These are phyloP conservation scores for Amiota communis DNA, from an alignment of 2,888 invertebrate genomes.

Conservation along the genomic window DNA sequence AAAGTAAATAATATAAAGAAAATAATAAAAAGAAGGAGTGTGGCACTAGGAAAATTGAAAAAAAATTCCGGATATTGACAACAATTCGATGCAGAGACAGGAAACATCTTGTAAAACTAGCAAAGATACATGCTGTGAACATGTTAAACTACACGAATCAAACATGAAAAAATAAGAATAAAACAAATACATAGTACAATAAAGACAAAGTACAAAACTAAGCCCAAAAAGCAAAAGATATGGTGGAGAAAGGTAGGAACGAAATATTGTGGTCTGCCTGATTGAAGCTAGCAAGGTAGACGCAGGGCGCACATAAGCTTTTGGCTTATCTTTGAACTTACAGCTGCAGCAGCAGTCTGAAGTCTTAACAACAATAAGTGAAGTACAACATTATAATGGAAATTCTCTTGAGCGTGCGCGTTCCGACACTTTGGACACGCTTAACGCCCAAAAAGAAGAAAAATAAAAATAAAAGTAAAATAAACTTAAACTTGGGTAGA, in stretches of 20 bases:
- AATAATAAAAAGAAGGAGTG: conserved; percentile 3
- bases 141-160: conserved; percentile 53
- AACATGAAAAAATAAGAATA: conserved; percentile 13
- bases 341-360: conserved; percentile 30
- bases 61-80: conserved; percentile 67
- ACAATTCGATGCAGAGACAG: conserved; percentile 73
- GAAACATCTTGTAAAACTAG: conserved; percentile 73
- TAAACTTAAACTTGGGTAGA: neutral
- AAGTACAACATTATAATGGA: conserved; percentile 62
- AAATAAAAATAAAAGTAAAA: conserved; percentile 27
- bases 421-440: conserved; percentile 56
- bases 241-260: too few relatives aligned
- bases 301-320: conserved; percentile 10
- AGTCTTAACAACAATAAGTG: conserved; percentile 43
- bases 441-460: conserved; percentile 58
- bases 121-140: conserved; percentile 70
- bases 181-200: conserved; percentile 4
- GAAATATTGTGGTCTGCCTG: too few relatives aligned
- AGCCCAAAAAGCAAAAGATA: conserved; percentile 13
- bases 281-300: too few relatives aligned
- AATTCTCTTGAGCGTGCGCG: conserved; percentile 37
- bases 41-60: conserved; percentile 10
- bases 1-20: neutral
- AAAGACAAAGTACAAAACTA: conserved; percentile 13
- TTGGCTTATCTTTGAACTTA: conserved; percentile 19